Conservation (phyloP, 2,797 vertebrate species). For the Rhinichthys osculus region DNA sequence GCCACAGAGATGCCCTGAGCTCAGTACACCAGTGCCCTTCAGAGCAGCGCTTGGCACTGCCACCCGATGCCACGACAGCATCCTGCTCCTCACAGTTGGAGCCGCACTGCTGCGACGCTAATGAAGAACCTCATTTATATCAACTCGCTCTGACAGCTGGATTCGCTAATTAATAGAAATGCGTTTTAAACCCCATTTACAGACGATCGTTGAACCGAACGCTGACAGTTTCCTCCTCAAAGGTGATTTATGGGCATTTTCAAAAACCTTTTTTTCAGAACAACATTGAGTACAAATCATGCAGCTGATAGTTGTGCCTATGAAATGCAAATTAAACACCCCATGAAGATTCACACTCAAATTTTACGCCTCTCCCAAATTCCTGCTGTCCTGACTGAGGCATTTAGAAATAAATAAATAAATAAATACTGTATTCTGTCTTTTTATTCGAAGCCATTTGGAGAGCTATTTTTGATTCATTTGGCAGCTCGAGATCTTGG, state of each 20-base stretch:
- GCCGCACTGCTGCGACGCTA: background rate
- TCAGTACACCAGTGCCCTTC: slow-evolving; percentile 43
- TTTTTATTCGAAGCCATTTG: slow-evolving; percentile 58
- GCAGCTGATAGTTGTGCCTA: slow-evolving; percentile 20
- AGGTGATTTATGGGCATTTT: slow-evolving; percentile 22
- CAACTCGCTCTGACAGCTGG: slow-evolving; percentile 21
- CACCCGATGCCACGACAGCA: slow-evolving; percentile 18
- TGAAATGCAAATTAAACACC: slow-evolving; percentile 41
- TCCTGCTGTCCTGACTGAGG: slow-evolving; percentile 29
- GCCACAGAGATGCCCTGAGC: slow-evolving; percentile 49
- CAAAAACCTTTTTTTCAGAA: background rate
- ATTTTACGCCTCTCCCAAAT: slow-evolving; percentile 20
- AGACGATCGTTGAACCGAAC: background rate
- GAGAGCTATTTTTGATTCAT: slow-evolving; percentile 73
- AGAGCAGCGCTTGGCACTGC: slow-evolving; percentile 31
- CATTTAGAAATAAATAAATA: slow-evolving; percentile 71
- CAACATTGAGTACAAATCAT: slow-evolving; percentile 17
- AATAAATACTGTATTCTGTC: slow-evolving; percentile 69
- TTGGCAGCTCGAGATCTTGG: slow-evolving; percentile 69
- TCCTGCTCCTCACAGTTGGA: slow-evolving; percentile 4
- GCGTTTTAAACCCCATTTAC: slow-evolving; percentile 14
- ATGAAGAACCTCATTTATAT: slow-evolving; percentile 19
- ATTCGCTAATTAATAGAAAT: slow-evolving; percentile 30
- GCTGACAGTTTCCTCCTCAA: background rate
- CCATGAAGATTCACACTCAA: background rate